These are phyloP conservation scores for Reticulitermes speratus DNA, from an alignment of 1,140 invertebrate species.

Conservation along the genomic window DNA sequence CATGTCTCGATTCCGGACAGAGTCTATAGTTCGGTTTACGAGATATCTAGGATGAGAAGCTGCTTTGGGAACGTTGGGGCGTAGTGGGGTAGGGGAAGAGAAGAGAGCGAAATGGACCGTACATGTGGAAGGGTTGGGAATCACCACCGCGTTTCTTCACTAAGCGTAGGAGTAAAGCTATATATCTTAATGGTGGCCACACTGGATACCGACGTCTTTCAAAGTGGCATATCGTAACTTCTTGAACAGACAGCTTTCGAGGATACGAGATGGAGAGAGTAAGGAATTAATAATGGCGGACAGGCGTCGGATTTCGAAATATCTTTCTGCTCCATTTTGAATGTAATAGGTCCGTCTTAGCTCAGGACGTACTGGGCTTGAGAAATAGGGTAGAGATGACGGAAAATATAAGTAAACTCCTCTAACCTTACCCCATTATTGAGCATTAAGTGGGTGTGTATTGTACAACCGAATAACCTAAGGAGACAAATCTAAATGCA, in stretches of 20 bases:
- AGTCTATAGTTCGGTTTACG: background rate
- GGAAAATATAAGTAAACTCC: too few relatives aligned
- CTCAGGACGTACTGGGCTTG: background rate
- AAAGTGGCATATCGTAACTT: background rate
- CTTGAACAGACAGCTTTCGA: background rate
- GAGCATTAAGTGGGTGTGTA: too few relatives aligned
- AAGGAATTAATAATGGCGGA: background rate
- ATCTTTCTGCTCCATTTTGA: background rate
- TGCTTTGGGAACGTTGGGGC: background rate
- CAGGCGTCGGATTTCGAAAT: background rate
- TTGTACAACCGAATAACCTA: too few relatives aligned
- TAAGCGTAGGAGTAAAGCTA: background rate
- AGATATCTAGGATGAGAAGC: background rate
- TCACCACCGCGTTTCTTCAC: background rate
- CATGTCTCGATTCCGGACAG: background rate
- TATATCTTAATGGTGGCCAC: background rate
- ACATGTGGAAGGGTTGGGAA: background rate
- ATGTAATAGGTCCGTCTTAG: background rate
- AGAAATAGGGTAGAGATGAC: background rate
- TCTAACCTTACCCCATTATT: too few relatives aligned
- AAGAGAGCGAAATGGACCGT: background rate
- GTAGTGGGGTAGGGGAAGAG: background rate
- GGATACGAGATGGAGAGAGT: background rate
- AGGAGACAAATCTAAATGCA: too few relatives aligned
- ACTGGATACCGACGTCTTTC: background rate